Evolutionary conservation across 64 coral and sea anemone genomes (phyloP), one percentile per base, ranked within the genome.

Genomic region (Montipora foliosa): DNA sequence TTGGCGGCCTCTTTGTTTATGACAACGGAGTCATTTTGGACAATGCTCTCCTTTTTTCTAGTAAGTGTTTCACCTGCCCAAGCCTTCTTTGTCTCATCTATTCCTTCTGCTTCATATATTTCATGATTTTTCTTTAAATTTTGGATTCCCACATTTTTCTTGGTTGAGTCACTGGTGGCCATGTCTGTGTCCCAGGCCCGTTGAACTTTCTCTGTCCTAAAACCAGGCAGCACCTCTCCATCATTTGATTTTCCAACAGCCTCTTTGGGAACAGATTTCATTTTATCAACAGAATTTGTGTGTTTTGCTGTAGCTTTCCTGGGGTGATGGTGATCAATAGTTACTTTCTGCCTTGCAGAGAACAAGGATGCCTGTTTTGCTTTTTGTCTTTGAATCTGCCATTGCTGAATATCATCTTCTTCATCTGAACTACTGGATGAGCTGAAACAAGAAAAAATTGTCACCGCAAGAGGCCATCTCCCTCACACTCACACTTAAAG

Each of bases 361-460:
- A 24, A 60, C 44, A 77, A 21, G 51, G 87, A 37, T 80, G 74
- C 37, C 76, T 87, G 64, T 59, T 93, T 93, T 44, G 78, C 77
- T 49, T 64, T 78, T 74, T 76, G 76, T 53, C 92, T 76, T 76
- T 93, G 92, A 66, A 88, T 62, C n/a, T 93, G 84, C 92, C 92
- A 93, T 8, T 69, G 49, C 25, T 87, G 73, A 60, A 79, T 45
- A 58, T 88, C 92, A 8, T 92, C 74, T 46, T 93, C 92, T 3
- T 93, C 92, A 58, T 93, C 92, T 37, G 92, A 93, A 49, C 92
- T 88, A 61, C 92, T 93, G 3, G 92, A 93, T 44, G 52, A 93
- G 61, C 92, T 93, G 25, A 87, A 87, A 78, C 12, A 25, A 74
- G 71, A 8, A 48, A 8, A 71, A 48, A 74, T 10, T 19, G 47